Evolutionary conservation across 1,140 invertebrate genomes (phyloP).

Genomic region (Aphis craccivora): DNA sequence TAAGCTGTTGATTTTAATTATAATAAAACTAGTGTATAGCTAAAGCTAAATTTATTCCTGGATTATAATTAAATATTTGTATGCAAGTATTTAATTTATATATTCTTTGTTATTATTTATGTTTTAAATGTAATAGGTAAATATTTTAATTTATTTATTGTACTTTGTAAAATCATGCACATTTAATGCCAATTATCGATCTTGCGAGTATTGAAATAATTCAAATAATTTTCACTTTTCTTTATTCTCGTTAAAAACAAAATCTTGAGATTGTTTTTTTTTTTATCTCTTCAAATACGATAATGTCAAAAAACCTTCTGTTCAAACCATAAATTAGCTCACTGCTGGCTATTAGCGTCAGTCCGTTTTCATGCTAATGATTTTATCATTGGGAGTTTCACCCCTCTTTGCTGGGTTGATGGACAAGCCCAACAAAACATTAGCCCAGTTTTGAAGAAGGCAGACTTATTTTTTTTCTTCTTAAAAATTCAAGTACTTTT

Average conservation of each 20-base stretch:
- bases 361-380: conserved; percentile 50
- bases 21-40: neutral
- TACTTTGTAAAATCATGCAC: neutral
- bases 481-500: conserved; percentile 52
- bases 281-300: conserved; percentile 29
- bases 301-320: conserved; percentile 42
- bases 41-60: neutral
- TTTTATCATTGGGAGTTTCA: conserved; percentile 43
- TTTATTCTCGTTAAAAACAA: neutral
- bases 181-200: neutral
- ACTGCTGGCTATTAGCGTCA: conserved; percentile 37
- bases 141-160: neutral
- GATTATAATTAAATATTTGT: neutral
- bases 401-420: neutral
- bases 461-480: conserved; percentile 44
- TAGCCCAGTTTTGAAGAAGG: conserved; percentile 34
- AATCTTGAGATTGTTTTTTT: neutral
- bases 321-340: conserved; percentile 45
- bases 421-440: conserved; percentile 24
- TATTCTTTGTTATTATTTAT: neutral
- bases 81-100: neutral
- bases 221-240: neutral
- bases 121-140: neutral
- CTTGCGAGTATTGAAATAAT: neutral
- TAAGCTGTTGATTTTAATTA: neutral